phyloP scores from a whole-genome alignment of 2,888 invertebrate species.

The Margaritifera margaritifera region DNA sequence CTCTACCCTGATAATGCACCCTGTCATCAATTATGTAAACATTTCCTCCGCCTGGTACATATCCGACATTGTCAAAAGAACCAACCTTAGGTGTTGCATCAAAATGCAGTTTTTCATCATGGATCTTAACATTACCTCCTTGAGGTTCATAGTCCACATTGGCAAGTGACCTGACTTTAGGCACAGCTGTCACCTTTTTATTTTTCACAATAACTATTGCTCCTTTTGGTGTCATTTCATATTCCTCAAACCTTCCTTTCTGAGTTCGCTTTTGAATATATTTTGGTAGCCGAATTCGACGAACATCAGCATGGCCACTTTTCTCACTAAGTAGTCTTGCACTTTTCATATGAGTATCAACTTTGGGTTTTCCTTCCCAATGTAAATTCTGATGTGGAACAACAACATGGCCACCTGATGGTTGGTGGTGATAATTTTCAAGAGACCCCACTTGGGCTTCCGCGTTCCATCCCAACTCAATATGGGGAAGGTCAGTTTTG shows the following conservation, averaged over 20 bases:
- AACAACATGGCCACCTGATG: slow-evolving; percentile 75
- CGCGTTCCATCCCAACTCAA: slow-evolving; percentile 52
- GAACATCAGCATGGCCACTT: slow-evolving; percentile 23
- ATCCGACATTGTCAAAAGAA: slow-evolving; percentile 46
- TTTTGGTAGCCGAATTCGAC: background rate
- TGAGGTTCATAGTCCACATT: slow-evolving; percentile 35
- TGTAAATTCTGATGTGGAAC: slow-evolving; percentile 36
- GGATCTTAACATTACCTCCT: slow-evolving; percentile 31
- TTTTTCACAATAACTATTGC: slow-evolving; percentile 36
- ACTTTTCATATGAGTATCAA: slow-evolving; percentile 42
- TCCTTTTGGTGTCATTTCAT: slow-evolving; percentile 82
- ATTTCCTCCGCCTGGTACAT: slow-evolving; percentile 46
- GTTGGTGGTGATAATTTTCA: slow-evolving; percentile 86
- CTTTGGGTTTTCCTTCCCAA: slow-evolving; percentile 50
- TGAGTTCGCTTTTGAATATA: background rate
- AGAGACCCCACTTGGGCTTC: slow-evolving; percentile 84
- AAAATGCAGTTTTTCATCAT: slow-evolving; percentile 26
- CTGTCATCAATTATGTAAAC: slow-evolving; percentile 36
- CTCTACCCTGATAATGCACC: slow-evolving; percentile 76
- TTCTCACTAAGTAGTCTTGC: slow-evolving; percentile 28
- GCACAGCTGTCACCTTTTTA: slow-evolving; percentile 42
- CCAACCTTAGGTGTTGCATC: slow-evolving; percentile 47
- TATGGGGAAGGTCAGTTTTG: slow-evolving; percentile 43
- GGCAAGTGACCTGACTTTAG: slow-evolving; percentile 35
- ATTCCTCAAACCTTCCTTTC: slow-evolving; percentile 73